Conservation (phyloP, 2,888 invertebrate species). For the Eueremaeus valkanovi region DNA sequence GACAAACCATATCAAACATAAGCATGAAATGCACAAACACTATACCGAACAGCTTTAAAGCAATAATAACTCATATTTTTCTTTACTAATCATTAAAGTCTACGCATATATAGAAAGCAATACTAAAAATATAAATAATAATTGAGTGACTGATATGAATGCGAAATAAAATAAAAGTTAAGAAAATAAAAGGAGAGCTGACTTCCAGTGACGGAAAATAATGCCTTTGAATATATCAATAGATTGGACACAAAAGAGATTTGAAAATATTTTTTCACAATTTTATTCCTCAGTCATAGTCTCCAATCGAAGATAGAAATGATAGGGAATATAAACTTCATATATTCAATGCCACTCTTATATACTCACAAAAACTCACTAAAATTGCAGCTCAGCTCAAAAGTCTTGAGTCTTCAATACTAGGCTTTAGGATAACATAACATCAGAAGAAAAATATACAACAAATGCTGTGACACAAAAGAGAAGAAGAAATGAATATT, state of each 20-base stretch:
- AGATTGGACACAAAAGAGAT: background rate
- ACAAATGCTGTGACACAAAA: background rate
- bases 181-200: no score
- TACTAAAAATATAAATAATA: background rate
- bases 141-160: background rate
- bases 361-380: no score
- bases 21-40: background rate
- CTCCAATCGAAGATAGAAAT: background rate
- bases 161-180: background rate
- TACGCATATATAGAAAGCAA: background rate
- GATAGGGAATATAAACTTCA: background rate
- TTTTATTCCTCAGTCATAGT: background rate
- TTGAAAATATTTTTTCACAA: background rate
- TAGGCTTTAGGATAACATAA: background rate
- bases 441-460: background rate
- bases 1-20: background rate
- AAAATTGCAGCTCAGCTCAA: background rate
- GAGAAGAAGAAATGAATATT: background rate
- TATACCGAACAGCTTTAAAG: no score
- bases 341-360: background rate
- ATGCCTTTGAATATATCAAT: background rate
- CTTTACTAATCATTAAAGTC: background rate
- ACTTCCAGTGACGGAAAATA: background rate
- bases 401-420: background rate
- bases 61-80: no score